Evolutionary conservation across 2,888 invertebrate species (phyloP), one percentile per base, ranked within the genome.

Genomic region (Tenthredo notha): DNA sequence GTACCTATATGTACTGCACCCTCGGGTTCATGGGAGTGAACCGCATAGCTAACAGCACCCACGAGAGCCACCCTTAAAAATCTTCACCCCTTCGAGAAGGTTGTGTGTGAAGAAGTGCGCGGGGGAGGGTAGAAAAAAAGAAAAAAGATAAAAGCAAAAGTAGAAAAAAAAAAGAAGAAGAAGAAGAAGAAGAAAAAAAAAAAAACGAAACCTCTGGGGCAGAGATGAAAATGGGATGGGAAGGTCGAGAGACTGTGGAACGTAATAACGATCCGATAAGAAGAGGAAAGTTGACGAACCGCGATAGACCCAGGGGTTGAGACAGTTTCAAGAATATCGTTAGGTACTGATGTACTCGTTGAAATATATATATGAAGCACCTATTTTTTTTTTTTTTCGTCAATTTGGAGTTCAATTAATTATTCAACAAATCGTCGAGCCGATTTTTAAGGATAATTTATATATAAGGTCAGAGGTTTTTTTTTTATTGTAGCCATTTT

Each of bases 41-140:
- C 85, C 85, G 85, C 85, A 72, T 80, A 85, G 85, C 54, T 85
- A 85, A 85, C 78, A 70, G 78, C 70, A 85, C 85, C 85, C 85
- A 15, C 58, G 85, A 82, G 85, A 40, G 78, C 40, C 82, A 80
- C 85, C 72, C 85, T 85, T 85, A 85, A 85, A 85, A 77, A 85
- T 80, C 85, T 67, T 70, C 85, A 50, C 58, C 70, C 72, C 78
- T 82, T 85, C 58, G 85, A 74, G 74, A 75, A 84, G 50, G 67
- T 40, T 58, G 82, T 43, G 82, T 82, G 82, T 65, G 84, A 40
- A 65, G 67, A 58, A 54, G 25, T 33, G 54, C 50, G 25, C 15
- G 37, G n/a, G 33, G 54, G 21, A 4, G 29, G 47, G 40, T 15
- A n/a, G 18, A n/a, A n/a, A 25, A 75, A 15, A 50, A 18, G n/a